These are phyloP conservation scores for Asteroscopus sphinx DNA, from an alignment of 2,888 invertebrate genomes.

Conservation along the genomic window DNA sequence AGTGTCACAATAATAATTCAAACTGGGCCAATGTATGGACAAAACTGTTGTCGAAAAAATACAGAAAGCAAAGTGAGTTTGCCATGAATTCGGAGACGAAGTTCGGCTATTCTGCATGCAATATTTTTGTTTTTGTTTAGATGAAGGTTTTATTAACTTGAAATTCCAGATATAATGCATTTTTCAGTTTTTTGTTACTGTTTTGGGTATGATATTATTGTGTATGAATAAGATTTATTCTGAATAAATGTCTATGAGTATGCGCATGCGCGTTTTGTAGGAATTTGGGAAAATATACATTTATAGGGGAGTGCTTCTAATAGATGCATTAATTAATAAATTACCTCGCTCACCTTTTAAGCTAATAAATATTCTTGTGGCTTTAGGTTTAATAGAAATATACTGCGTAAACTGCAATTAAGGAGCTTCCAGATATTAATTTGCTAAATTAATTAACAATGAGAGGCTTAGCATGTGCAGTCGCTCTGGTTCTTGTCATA, in stretches of 20 bases:
- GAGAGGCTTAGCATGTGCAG: conserved; percentile 28
- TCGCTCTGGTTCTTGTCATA: conserved; percentile 37
- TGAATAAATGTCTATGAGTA: no score
- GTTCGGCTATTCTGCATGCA: background rate
- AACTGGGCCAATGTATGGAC: conserved; percentile 92
- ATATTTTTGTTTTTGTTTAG: background rate
- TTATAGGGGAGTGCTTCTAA: background rate
- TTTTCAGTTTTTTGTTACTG: no score
- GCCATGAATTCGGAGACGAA: conserved; percentile 11
- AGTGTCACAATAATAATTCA: conserved; percentile 63
- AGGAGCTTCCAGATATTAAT: conserved; percentile 10
- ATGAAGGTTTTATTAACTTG: no score
- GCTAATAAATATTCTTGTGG: conserved; percentile 6
- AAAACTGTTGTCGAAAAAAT: conserved; percentile 86
- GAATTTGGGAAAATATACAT: no score
- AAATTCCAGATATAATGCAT: no score
- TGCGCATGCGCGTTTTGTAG: no score
- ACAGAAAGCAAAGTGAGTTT: conserved; percentile 78
- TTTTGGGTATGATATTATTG: no score
- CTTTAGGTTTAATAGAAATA: conserved; percentile 25
- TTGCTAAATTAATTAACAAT: conserved; percentile 29
- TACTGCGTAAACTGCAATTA: background rate
- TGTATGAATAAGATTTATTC: no score
- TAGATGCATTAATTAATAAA: background rate
- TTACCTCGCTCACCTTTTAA: no score